Evolutionary conservation across 2,113 vertebrate species (phyloP), one percentile per base, ranked within the genome.

Genomic region (Pteropus alecto): DNA sequence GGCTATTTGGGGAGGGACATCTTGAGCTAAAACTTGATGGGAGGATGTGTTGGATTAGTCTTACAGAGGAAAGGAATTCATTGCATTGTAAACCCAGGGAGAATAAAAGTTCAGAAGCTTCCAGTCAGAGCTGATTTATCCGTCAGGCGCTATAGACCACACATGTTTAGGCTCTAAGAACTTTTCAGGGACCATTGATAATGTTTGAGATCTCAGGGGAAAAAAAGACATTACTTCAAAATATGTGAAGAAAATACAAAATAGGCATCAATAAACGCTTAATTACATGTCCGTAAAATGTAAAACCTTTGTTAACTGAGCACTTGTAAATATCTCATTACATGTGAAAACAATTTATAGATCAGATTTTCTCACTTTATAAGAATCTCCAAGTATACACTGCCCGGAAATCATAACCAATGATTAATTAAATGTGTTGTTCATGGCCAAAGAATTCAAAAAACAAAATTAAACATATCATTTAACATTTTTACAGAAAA

Each of bases 391-490:
- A 60, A 46, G 9, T 68, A 43, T 63, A 26, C 60, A 81, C 11
- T 87, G 48, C 46, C 65, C 46, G 30, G 71, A 86, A 90, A 81
- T 51, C 65, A 48, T 35, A 58, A 54, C 30, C 35, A 65, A 41
- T 70, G 51, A 43, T 70, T 84, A 76, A 84, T 38, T 61, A 67
- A 88, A 24, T 78, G 33, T 68, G 41, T 81, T 24, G 4, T 12
- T 74, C 3, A 11, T 28, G 18, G 81, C 48, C 58, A 87, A 82
- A 79, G 33, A 46, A 56, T 48, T 60, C 48, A 24, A 87, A 91
- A 82, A 90, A 26, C 19, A 96, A 94, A 92, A 83, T 26, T 68
- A 58, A 54, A 87, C 67, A 54, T 92, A 74, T 68, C 74, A 73
- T 63, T 65, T 81, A 82, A 77, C 18, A 15, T 68, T 92, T 91